Base-by-base conservation (phyloP, 2,888 invertebrate genomes). In the Malthinus seriepunctatus region DNA sequence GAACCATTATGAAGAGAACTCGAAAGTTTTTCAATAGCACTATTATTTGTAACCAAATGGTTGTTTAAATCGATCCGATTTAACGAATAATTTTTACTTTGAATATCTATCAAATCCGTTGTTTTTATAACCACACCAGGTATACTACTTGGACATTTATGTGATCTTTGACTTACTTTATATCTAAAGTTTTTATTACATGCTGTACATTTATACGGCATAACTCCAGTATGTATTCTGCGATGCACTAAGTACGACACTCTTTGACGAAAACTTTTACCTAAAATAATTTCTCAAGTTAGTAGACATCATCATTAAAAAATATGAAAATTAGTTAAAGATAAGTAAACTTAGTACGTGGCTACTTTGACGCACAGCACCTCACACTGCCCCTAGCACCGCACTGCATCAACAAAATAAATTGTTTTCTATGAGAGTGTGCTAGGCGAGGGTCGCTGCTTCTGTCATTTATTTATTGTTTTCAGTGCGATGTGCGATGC, bases 191-290 rank as follows among this genome's bases (percentile, higher is more conserved):
- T 88, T 80, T 90, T 91, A 51, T 89, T 85, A 73, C 93, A 93
- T 6, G 86, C 84, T 39, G 88, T 87, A 71, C 93, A 93, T 76
- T 88, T 89, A 72, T 93, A 93, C 0, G 93, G 93, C 91, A 92
- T 90, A 0, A 85, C 91, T 32, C 92, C 93, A 1, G 92, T 90
- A 69, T 93, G 92, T 66, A 92, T 93, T 63, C 93, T 83, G 62
- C 88, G 84, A 74, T 93, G 93, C 0, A 93, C 93, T 71, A 93
- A 81, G 76, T 92, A 93, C 0, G 92, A 92, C 9, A 93, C 92
- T 56, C 93, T 79, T 75, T 93, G 93, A 7, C 93, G 85, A 73
- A 93, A 93, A 72, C 90, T 88, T 83, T 93, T 93, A 8, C 91
- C 92, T 93, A 76, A 79, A 80, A 60, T 54, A 63, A 51, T 50